Percentiles rank a stretch among this genome's conserved stretches.
These are phyloP conservation scores for Piscicola geometra DNA, from an alignment of 2,888 invertebrate species.

Conservation along the genomic window DNA sequence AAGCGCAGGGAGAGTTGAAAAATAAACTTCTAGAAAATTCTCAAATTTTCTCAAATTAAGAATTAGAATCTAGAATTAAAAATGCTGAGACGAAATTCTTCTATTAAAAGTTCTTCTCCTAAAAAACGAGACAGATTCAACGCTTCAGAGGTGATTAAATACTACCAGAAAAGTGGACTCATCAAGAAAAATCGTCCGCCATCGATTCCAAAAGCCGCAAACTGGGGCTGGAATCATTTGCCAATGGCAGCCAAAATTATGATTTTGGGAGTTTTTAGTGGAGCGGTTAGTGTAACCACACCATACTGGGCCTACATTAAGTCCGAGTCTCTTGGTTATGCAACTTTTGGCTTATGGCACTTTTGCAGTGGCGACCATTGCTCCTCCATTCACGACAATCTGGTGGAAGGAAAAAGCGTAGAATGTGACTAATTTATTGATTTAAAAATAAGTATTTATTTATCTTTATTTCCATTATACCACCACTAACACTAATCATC, in stretches of 20 bases:
- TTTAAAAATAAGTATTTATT: background rate
- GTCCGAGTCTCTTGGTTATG: slow-evolving; percentile 22
- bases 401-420: slow-evolving; percentile 39
- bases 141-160: background rate
- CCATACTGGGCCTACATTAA: slow-evolving; percentile 41
- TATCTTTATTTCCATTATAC: background rate
- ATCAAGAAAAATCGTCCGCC: slow-evolving; percentile 9
- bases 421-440: slow-evolving; percentile 32
- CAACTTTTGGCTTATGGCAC: slow-evolving; percentile 42
- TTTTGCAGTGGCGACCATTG: slow-evolving; percentile 39
- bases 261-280: slow-evolving; percentile 37
- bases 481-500: too few relatives aligned
- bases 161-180: background rate
- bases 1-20: background rate
- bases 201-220: slow-evolving; percentile 36
- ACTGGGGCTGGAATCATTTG: slow-evolving; percentile 39
- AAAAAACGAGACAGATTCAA: background rate
- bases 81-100: background rate
- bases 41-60: background rate
- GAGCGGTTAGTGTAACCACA: slow-evolving; percentile 37
- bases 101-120: background rate
- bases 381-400: slow-evolving; percentile 42
- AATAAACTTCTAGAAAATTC: too few relatives aligned
- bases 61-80: background rate
- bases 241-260: slow-evolving; percentile 38